These are phyloP conservation scores for Lethrus apterus DNA, from an alignment of 1,140 invertebrate species.

Conservation along the genomic window DNA sequence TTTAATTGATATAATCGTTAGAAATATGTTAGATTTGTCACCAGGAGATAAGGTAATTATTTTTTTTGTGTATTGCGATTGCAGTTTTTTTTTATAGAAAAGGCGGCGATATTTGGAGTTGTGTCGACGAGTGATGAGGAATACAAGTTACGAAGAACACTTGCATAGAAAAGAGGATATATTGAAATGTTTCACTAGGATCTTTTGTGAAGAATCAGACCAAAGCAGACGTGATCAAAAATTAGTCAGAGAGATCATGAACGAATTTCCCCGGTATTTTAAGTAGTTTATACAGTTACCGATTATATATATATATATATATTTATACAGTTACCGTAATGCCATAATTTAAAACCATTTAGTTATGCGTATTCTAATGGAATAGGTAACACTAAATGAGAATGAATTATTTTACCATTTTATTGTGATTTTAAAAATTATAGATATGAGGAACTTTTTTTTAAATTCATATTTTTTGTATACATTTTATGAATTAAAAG, in stretches of 20 bases:
- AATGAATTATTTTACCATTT: too few species aligned
- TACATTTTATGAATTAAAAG: too few species aligned
- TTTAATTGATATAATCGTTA: conserved; percentile 82
- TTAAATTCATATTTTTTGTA: too few species aligned
- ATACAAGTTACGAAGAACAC: conserved; percentile 68
- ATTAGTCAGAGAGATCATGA: conserved; percentile 68
- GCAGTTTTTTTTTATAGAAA: conserved; percentile 45
- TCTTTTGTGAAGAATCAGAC: conserved; percentile 73
- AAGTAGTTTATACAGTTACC: conserved; percentile 40
- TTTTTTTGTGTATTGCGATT: conserved; percentile 6
- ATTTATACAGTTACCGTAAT: too few species aligned
- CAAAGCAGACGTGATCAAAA: conserved; percentile 65
- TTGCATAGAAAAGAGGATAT: conserved; percentile 68
- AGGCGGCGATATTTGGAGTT: conserved; percentile 68
- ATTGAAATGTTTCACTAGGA: conserved; percentile 71
- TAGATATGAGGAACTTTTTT: too few species aligned
- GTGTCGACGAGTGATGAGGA: conserved; percentile 66
- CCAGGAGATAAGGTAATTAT: conserved; percentile 72
- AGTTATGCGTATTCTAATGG: too few species aligned
- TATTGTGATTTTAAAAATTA: too few species aligned
- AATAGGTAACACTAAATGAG: too few species aligned
- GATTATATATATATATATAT: neutral
- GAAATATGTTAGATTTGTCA: conserved; percentile 79
- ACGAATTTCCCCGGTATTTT: conserved; percentile 78
- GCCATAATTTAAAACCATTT: too few species aligned